A percentile compares a stretch with the other conserved stretches of the same genome.
Evolutionary conservation across 2,888 invertebrate genomes (phyloP).

Genomic region (Timema podura): DNA sequence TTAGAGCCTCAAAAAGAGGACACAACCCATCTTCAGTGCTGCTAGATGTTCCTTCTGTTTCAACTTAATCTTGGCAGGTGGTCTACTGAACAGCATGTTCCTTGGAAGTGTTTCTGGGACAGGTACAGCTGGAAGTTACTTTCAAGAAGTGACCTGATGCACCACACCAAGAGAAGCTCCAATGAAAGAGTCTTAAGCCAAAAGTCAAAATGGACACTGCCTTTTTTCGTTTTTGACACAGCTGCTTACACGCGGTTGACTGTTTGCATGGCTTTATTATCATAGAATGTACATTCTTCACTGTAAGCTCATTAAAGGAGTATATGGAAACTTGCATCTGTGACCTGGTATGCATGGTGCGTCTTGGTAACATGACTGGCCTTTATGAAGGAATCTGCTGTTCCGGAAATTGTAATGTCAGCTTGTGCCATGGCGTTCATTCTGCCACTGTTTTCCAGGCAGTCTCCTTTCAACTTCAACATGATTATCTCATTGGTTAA

Average conservation of each 20-base stretch:
- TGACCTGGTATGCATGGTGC: constrained; percentile 15
- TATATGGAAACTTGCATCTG: background rate
- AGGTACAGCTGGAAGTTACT: constrained; percentile 13
- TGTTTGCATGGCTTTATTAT: background rate
- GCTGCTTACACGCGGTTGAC: background rate
- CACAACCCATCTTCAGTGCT: too few species aligned
- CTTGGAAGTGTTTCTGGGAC: too few species aligned
- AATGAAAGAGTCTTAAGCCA: background rate
- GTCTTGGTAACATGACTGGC: background rate
- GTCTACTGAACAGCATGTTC: too few species aligned
- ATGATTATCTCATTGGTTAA: constrained; percentile 18
- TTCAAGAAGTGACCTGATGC: background rate
- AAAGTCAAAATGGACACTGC: constrained; percentile 3
- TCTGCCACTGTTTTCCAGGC: constrained; percentile 1
- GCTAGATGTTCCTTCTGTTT: too few species aligned
- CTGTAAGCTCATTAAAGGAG: constrained; percentile 9
- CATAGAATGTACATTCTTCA: background rate
- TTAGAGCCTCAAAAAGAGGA: too few species aligned
- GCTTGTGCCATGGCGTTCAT: constrained; percentile 6
- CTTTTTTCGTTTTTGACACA: background rate
- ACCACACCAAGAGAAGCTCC: constrained; percentile 6
- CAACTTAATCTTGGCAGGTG: too few species aligned
- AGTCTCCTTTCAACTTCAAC: background rate
- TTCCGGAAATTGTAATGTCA: constrained; percentile 2
- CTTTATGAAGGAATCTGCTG: constrained; percentile 5